Percentiles rank a stretch among this genome's conserved stretches.
Evolutionary conservation across 2,888 invertebrate genomes (phyloP).

Genomic region (Sarcophaga subvicina): DNA sequence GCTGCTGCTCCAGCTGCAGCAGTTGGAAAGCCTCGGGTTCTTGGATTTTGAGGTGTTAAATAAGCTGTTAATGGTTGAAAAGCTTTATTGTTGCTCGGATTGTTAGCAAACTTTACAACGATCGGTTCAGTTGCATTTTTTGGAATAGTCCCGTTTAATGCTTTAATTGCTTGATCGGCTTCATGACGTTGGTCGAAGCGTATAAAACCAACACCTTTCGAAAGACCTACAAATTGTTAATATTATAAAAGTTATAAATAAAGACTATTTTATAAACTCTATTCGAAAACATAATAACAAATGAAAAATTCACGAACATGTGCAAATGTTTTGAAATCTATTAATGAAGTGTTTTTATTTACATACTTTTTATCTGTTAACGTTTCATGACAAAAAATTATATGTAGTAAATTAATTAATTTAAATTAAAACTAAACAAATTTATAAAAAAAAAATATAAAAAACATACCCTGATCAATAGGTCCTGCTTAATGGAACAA

Average conservation of each 20-base stretch:
- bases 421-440: conserved; percentile 61
- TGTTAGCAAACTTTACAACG: conserved; percentile 97
- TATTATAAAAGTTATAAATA: conserved; percentile 90
- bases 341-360: background rate
- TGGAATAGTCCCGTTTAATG: conserved; percentile 94
- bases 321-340: conserved; percentile 36
- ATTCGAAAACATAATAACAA: no score
- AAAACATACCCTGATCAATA: conserved; percentile 82
- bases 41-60: conserved; percentile 89
- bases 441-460: conserved; percentile 62
- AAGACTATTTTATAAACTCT: no score
- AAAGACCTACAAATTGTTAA: conserved; percentile 89
- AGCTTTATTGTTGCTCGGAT: conserved; percentile 93
- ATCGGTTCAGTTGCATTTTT: conserved; percentile 94
- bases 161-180: conserved; percentile 95
- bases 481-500: conserved; percentile 80
- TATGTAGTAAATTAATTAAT: conserved; percentile 7
- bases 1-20: conserved; percentile 85
- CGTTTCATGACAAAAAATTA: background rate
- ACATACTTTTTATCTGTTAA: conserved; percentile 31
- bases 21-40: conserved; percentile 87
- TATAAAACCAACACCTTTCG: conserved; percentile 97
- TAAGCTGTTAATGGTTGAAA: conserved; percentile 91
- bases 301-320: conserved; percentile 18
- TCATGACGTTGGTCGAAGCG: conserved; percentile 96